phyloP scores from a whole-genome alignment of 2,888 invertebrate genomes.

The Boloria selene region DNA sequence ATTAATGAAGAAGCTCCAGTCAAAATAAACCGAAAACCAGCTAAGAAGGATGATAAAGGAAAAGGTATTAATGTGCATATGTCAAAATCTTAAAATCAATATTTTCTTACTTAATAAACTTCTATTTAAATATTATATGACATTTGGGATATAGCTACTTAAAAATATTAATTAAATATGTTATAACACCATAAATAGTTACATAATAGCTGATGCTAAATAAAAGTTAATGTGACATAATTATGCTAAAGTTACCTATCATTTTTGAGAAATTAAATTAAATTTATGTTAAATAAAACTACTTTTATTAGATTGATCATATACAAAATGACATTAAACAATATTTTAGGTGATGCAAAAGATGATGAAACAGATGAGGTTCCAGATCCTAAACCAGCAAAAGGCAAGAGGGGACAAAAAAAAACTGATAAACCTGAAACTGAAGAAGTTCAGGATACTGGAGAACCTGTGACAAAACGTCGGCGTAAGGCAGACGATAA shows the following conservation, averaged over 20 bases:
- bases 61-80: conserved; percentile 49
- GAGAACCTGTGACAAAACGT: conserved; percentile 63
- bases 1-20: conserved; percentile 47
- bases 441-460: conserved; percentile 58
- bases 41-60: conserved; percentile 62
- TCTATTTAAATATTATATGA: too few species aligned
- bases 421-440: conserved; percentile 57
- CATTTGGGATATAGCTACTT: too few species aligned
- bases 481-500: conserved; percentile 71
- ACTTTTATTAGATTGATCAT: too few species aligned
- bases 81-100: conserved; percentile 1
- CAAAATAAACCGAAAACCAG: conserved; percentile 59
- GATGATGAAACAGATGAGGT: conserved; percentile 56
- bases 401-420: conserved; percentile 64
- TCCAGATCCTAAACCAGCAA: conserved; percentile 52
- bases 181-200: too few species aligned
- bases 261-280: too few species aligned
- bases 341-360: conserved; percentile 55
- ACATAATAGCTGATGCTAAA: too few species aligned
- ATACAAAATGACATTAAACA: not conserved
- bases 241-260: too few species aligned
- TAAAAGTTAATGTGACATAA: too few species aligned
- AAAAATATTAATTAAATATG: too few species aligned
- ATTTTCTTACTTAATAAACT: not conserved
- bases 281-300: too few species aligned